phyloP scores from a whole-genome alignment of 2,888 invertebrate species.

The Hetaerina titia region DNA sequence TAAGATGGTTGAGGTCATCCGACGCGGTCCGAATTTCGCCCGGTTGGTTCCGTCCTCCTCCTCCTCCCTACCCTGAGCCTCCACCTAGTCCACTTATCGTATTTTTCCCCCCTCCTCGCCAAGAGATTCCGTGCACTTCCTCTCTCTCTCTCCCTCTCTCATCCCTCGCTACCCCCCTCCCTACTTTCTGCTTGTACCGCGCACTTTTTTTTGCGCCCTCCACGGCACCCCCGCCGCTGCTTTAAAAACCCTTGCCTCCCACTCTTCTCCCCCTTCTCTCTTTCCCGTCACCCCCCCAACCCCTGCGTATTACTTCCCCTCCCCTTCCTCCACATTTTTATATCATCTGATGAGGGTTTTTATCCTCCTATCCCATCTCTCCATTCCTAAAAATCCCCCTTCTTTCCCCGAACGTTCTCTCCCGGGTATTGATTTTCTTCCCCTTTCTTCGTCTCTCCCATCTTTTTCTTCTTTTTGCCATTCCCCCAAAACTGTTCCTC shows the following conservation, averaged over 20 bases:
- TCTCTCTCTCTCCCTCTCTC: not conserved
- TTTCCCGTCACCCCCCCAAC: not conserved
- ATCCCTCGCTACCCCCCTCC: not conserved
- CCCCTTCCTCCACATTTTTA: slow-evolving; percentile 35
- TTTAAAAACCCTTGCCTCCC: not conserved
- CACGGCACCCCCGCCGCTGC: too few species aligned
- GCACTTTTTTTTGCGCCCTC: too few species aligned
- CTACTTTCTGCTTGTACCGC: too few species aligned
- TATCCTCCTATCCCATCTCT: slow-evolving; percentile 36
- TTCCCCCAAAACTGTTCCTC: slow-evolving; percentile 13
- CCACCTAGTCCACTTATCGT: not conserved
- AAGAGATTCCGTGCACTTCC: not conserved
- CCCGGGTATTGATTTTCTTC: slow-evolving; percentile 46
- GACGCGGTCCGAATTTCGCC: too few species aligned
- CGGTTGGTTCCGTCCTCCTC: not conserved
- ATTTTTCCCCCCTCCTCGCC: not conserved
- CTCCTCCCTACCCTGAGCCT: not conserved
- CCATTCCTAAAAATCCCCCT: slow-evolving; percentile 44
- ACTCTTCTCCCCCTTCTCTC: not conserved
- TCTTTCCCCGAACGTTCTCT: slow-evolving; percentile 36
- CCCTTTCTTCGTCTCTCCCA: slow-evolving; percentile 22
- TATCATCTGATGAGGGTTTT: slow-evolving; percentile 60
- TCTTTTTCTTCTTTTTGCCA: slow-evolving; percentile 7
- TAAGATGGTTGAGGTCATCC: too few species aligned
- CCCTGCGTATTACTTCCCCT: not conserved